Conservation (phyloP, 2,113 vertebrate genomes). For the Melanotaenia duboulayi region DNA sequence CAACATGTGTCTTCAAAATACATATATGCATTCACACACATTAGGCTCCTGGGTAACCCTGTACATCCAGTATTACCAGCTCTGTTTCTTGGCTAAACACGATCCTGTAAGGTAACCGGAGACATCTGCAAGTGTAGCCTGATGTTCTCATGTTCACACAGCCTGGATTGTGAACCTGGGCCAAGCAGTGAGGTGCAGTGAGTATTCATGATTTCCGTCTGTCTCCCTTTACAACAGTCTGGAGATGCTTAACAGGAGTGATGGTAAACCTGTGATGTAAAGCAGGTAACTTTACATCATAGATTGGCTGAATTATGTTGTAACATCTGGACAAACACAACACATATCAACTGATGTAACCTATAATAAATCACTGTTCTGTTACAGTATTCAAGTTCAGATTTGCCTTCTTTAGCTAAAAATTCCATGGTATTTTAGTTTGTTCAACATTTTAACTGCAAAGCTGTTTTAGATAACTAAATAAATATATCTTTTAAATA, state of each 20-base stretch:
- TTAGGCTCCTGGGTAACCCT: constrained; percentile 29
- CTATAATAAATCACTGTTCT: neutral
- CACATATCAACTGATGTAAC: constrained; percentile 2
- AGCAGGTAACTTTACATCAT: neutral
- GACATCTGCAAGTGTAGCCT: constrained; percentile 21
- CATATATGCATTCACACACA: neutral
- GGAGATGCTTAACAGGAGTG: neutral
- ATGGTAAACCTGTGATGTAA: neutral
- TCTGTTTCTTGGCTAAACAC: constrained; percentile 62
- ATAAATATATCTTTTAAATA: neutral
- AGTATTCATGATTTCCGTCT: constrained; percentile 20
- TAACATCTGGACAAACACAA: constrained; percentile 19
- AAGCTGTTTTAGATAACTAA: neutral
- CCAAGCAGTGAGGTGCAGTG: constrained; percentile 5
- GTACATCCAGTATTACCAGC: constrained; percentile 20
- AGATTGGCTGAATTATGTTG: neutral
- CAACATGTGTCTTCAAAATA: constrained; percentile 6
- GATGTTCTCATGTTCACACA: constrained; percentile 38
- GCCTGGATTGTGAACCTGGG: constrained; percentile 26
- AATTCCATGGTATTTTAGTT: neutral
- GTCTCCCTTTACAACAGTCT: neutral
- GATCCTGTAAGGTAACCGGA: constrained; percentile 66
- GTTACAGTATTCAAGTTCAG: neutral
- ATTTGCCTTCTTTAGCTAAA: neutral
- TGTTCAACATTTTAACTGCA: neutral